These are phyloP conservation scores for Ia io DNA, from an alignment of 2,113 vertebrate genomes.

Conservation along the genomic window DNA sequence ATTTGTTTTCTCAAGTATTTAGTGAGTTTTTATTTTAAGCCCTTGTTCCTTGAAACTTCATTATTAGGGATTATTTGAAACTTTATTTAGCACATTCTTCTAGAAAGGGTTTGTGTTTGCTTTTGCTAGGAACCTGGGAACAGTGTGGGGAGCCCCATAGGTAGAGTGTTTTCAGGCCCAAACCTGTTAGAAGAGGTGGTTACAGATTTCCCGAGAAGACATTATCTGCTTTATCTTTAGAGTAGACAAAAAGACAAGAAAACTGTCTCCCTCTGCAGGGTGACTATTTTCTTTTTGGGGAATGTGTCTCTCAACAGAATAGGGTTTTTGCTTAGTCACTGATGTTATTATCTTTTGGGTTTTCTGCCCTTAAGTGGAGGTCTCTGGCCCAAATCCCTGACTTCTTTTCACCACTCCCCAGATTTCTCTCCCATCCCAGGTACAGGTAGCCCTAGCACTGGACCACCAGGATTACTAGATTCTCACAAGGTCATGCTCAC, in stretches of 20 bases:
- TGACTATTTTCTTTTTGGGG: neutral
- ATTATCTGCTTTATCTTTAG: neutral
- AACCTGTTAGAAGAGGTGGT: neutral
- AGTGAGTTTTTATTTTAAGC: neutral
- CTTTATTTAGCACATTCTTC: neutral
- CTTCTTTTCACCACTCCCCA: neutral
- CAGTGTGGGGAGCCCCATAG: neutral
- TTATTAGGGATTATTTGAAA: neutral
- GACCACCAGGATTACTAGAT: no score
- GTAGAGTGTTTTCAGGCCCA: neutral
- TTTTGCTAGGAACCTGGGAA: neutral
- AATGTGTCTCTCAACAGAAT: neutral
- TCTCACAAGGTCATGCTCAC: neutral
- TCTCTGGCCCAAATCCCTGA: neutral
- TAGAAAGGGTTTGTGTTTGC: neutral
- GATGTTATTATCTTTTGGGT: neutral
- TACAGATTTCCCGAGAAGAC: neutral
- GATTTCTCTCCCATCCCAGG: neutral
- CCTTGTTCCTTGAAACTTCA: neutral
- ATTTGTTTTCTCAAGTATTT: neutral
- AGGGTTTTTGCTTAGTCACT: neutral
- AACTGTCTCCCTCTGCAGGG: neutral
- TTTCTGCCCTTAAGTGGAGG: neutral
- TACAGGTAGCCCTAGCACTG: neutral
- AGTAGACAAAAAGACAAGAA: neutral